phyloP scores from a whole-genome alignment of 2,113 vertebrate species.

The Hippocampus mohnikei region DNA sequence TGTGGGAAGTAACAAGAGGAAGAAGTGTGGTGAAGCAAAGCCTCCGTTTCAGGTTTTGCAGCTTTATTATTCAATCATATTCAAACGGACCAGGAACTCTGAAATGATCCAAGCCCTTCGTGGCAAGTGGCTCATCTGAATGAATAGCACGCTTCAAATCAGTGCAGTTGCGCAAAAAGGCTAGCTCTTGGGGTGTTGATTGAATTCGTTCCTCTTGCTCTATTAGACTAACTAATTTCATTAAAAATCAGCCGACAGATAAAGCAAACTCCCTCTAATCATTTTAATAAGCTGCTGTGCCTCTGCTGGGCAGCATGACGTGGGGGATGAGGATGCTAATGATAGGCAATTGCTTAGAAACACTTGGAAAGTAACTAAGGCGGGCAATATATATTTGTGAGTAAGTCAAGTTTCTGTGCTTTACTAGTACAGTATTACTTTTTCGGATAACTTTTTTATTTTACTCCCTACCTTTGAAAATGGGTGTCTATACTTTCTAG shows the following conservation, averaged over 20 bases:
- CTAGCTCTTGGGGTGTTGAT: conserved; percentile 38
- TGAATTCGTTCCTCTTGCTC: conserved; percentile 26
- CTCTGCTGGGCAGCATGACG: conserved; percentile 14
- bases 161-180: conserved; percentile 1
- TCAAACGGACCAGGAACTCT: not conserved
- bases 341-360: conserved; percentile 3
- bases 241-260: conserved; percentile 29
- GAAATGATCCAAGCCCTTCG: not conserved
- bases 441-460: no score
- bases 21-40: not conserved
- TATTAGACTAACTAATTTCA: conserved; percentile 63
- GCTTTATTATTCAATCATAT: not conserved
- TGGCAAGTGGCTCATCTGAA: not conserved
- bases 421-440: no score
- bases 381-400: not conserved
- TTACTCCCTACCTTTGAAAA: no score
- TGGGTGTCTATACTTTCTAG: no score
- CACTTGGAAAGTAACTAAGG: not conserved
- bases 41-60: not conserved
- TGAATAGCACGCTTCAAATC: conserved; percentile 10
- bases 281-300: conserved; percentile 51
- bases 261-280: conserved; percentile 42
- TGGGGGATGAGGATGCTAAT: conserved; percentile 14
- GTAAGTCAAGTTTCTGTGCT: not conserved
- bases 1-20: not conserved